Base-by-base conservation (phyloP, 2,888 invertebrate species). In the Lasioglossum zephyrum region DNA sequence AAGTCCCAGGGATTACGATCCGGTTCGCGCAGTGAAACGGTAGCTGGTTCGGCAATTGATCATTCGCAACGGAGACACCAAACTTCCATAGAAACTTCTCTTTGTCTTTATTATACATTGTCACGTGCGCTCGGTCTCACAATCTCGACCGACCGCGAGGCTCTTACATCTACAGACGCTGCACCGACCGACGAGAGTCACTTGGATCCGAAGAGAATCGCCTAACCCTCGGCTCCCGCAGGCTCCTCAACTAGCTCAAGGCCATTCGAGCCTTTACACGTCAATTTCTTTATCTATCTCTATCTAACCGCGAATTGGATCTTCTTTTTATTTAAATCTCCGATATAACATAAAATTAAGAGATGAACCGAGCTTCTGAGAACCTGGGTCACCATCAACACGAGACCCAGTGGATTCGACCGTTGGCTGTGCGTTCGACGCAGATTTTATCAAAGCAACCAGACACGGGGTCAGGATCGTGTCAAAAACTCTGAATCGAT, bases 31-130 rank as follows among this genome's bases (percentile, higher is more conserved):
- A 60, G 26, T 60, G 60, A 60, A 60, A 63, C 63, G 63, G 63
- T 8, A 16, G 31, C 8, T 18, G 69, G 39, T 39, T 69, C 69
- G 69, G 39, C 39, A 22, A 39, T 22, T 39, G 39, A 18, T 39
- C 39, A 69, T 39, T 39, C 69, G 39, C 69, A 69, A 39, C 69
- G 69, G 39, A 69, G 69, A 69, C 36, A 18, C 18, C 70, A 13
- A 11, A 39, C 36, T 44, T 53, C 31, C 22, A 63, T 84, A 81
- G 70, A 84, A 76, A 84, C 69, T 41, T 70, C n/a, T 70, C 70
- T 41, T 70, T 70, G 13, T 31, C 49, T 77, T 49, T 73, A 18
- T 84, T 53, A 74, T 77, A 77, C 74, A 81, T 81, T 73, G 41
- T 57, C 60, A 18, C 70, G 60, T 36, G 73, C 26, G 53, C 49